These are phyloP conservation scores for Sebastes wilsoni DNA, from an alignment of 2,797 vertebrate genomes.

Conservation along the genomic window DNA sequence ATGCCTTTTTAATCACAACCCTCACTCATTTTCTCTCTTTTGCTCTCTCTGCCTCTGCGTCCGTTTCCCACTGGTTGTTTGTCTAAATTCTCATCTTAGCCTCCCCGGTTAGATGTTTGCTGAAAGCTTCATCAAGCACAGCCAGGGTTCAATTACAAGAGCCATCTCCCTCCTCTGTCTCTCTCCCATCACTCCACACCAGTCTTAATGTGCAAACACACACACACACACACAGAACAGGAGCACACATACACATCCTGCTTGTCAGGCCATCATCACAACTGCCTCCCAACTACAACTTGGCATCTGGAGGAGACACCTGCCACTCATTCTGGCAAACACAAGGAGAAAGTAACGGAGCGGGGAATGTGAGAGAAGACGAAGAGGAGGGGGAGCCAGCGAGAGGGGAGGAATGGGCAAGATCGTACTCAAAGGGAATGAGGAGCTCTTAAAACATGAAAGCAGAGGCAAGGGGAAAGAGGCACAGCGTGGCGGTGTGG, in stretches of 20 bases:
- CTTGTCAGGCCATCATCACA: conserved; percentile 60
- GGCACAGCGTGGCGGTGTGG: conserved; percentile 53
- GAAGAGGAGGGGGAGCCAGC: conserved; percentile 3
- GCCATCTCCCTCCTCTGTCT: conserved; percentile 35
- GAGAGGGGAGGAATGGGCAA: conserved; percentile 44
- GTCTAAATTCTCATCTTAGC: conserved; percentile 65
- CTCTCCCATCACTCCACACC: conserved; percentile 22
- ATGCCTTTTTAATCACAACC: conserved; percentile 56
- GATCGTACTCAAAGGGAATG: conserved; percentile 60
- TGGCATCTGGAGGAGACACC: conserved; percentile 66
- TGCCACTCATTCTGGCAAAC: conserved; percentile 65
- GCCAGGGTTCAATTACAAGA: conserved; percentile 72
- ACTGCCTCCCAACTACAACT: conserved; percentile 52
- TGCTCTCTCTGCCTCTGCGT: conserved; percentile 11
- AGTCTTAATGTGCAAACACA: conserved; percentile 12
- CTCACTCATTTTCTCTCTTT: neutral
- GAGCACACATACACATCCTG: conserved; percentile 32
- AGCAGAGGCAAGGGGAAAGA: conserved; percentile 52
- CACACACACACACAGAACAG: neutral
- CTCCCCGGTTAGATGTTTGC: conserved; percentile 60
- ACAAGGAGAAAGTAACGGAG: conserved; percentile 36
- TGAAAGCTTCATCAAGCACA: conserved; percentile 74
- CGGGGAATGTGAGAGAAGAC: conserved; percentile 9
- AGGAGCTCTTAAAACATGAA: conserved; percentile 73
- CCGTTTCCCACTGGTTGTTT: conserved; percentile 57